These are phyloP conservation scores for Thermophis baileyi DNA, from an alignment of 2,113 vertebrate species.

Conservation along the genomic window DNA sequence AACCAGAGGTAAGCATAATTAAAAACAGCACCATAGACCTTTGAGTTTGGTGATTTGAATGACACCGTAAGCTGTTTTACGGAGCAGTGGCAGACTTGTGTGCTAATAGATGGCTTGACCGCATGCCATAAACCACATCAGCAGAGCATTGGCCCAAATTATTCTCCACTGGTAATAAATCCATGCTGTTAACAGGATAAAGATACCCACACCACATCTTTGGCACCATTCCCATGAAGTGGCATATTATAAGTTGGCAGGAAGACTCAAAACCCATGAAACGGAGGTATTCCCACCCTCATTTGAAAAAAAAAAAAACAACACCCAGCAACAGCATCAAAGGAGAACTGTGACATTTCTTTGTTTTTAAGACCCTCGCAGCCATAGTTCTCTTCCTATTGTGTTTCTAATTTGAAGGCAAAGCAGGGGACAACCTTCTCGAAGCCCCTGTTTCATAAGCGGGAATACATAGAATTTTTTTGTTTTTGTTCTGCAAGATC, in stretches of 20 bases:
- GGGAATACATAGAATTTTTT: slow-evolving; percentile 28
- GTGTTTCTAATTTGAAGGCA: slow-evolving; percentile 55
- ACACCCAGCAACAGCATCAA: slow-evolving; percentile 16
- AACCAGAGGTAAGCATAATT: slow-evolving; percentile 76
- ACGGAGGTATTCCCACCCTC: not conserved
- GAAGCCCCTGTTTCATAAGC: slow-evolving; percentile 51
- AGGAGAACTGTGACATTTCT: slow-evolving; percentile 29
- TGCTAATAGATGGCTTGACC: slow-evolving; percentile 66
- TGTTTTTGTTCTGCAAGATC: slow-evolving; percentile 63
- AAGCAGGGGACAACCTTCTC: slow-evolving; percentile 57
- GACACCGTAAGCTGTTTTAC: slow-evolving; percentile 63
- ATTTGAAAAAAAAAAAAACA: slow-evolving; percentile 20
- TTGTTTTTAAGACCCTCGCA: slow-evolving; percentile 45
- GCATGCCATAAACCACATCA: slow-evolving; percentile 71
- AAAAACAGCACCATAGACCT: slow-evolving; percentile 68
- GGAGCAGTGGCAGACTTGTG: slow-evolving; percentile 60
- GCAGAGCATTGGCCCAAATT: slow-evolving; percentile 55
- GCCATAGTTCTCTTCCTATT: slow-evolving; percentile 39
- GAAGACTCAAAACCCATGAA: slow-evolving; percentile 29
- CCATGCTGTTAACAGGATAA: slow-evolving; percentile 67
- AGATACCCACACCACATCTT: slow-evolving; percentile 58
- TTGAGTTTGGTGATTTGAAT: slow-evolving; percentile 65
- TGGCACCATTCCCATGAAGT: slow-evolving; percentile 55
- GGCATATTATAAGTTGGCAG: slow-evolving; percentile 47
- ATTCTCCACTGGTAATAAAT: slow-evolving; percentile 73